phyloP scores from a whole-genome alignment of 2,113 vertebrate species.

The Oryctolagus cuniculus region DNA sequence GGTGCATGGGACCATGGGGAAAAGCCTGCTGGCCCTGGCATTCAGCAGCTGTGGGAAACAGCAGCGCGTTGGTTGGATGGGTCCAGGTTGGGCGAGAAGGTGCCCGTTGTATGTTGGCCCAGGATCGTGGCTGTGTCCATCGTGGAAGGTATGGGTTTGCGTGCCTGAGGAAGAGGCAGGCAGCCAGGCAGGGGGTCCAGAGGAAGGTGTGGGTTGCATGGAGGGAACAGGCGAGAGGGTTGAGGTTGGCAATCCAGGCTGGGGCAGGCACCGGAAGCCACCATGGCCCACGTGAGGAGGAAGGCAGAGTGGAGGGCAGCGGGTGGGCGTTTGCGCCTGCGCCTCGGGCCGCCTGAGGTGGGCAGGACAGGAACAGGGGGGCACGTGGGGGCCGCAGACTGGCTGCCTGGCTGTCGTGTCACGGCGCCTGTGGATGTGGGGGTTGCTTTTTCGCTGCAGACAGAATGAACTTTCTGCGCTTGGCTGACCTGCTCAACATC shows the following conservation, averaged over 20 bases:
- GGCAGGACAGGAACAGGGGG: not conserved
- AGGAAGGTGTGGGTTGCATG: not conserved
- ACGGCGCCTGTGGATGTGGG: too few species aligned
- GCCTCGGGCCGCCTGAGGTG: not conserved
- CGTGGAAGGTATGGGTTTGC: not conserved
- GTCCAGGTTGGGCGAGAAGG: not conserved
- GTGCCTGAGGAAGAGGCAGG: not conserved
- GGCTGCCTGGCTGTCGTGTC: not conserved
- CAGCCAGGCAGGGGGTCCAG: not conserved
- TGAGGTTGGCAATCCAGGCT: not conserved
- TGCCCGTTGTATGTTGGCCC: accelerated
- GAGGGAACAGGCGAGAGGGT: not conserved
- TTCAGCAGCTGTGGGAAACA: not conserved
- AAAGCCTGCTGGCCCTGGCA: too few species aligned
- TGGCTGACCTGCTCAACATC: conserved; percentile 96
- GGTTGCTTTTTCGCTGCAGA: conserved; percentile 85
- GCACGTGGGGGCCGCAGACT: not conserved
- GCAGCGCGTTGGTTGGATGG: not conserved
- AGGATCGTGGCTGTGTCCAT: not conserved
- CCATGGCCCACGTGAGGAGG: not conserved
- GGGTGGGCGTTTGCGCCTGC: not conserved
- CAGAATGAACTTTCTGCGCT: conserved; percentile 92
- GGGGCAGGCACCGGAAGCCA: not conserved
- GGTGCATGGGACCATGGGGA: accelerated
- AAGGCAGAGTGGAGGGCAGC: not conserved